Evolutionary conservation across 2,797 vertebrate genomes (phyloP).

Genomic region (Peromyscus nudipes): DNA sequence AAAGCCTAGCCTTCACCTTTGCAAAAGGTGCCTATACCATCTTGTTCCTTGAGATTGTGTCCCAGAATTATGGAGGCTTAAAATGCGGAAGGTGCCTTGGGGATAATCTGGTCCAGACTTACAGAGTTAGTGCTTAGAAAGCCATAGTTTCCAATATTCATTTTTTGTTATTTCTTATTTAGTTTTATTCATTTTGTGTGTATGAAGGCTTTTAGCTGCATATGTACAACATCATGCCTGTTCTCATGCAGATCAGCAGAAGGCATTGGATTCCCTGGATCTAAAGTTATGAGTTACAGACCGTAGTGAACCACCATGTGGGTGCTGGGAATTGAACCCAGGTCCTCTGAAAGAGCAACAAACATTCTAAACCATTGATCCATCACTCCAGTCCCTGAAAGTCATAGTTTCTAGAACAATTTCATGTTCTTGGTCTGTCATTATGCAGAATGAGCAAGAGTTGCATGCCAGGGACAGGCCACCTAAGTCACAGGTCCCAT

Average conservation of each 20-base stretch:
- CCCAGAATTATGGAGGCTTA: neutral
- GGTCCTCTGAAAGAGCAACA: neutral
- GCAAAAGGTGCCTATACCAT: neutral
- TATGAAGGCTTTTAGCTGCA: neutral
- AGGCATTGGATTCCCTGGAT: neutral
- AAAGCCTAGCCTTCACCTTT: neutral
- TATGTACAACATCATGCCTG: neutral
- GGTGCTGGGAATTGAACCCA: neutral
- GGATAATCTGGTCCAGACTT: neutral
- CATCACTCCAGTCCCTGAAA: neutral
- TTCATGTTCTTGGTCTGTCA: neutral
- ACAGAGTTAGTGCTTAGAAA: neutral
- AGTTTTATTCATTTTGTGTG: neutral
- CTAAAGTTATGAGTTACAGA: neutral
- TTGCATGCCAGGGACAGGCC: neutral
- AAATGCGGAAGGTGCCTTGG: neutral
- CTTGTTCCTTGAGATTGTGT: neutral
- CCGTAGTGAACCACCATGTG: neutral
- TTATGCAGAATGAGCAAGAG: neutral
- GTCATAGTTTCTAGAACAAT: neutral
- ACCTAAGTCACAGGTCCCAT: neutral
- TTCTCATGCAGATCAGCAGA: neutral
- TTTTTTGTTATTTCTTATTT: neutral
- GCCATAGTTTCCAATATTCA: neutral
- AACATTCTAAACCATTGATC: neutral